Evolutionary conservation across 2,113 vertebrate genomes (phyloP).

Genomic region (Pseudopodoces humilis): DNA sequence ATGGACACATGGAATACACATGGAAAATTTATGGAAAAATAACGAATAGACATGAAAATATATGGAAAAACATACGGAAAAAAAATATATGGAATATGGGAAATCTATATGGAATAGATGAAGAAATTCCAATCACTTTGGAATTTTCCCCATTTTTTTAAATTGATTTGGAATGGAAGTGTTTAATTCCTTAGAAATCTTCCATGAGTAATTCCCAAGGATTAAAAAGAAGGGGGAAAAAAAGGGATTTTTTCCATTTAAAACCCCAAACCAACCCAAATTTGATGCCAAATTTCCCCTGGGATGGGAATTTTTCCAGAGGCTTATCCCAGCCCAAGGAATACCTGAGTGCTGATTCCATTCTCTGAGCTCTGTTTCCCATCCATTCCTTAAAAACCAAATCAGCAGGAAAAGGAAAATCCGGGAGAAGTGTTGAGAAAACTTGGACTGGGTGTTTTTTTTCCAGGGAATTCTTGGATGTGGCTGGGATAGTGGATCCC

Average conservation of each 20-base stretch:
- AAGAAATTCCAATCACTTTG: not conserved
- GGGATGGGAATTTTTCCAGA: not conserved
- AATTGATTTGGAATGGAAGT: not conserved
- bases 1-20: not conserved
- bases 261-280: not conserved
- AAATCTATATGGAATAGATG: rapidly evolving
- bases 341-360: rapidly evolving
- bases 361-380: rapidly evolving
- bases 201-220: rapidly evolving
- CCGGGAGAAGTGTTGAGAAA: not conserved
- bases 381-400: not conserved
- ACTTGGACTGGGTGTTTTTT: too few relatives aligned
- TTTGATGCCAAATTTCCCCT: not conserved
- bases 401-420: not conserved
- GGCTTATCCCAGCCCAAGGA: not conserved
- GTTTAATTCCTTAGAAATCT: not conserved
- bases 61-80: not conserved
- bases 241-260: not conserved
- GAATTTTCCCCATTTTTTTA: not conserved
- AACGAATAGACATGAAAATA: not conserved
- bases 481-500: not conserved
- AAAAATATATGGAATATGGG: too few relatives aligned
- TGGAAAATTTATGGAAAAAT: not conserved
- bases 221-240: not conserved
- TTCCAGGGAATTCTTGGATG: not conserved